Conservation (phyloP, 1,140 invertebrate species). For the Lethocerus indicus region DNA sequence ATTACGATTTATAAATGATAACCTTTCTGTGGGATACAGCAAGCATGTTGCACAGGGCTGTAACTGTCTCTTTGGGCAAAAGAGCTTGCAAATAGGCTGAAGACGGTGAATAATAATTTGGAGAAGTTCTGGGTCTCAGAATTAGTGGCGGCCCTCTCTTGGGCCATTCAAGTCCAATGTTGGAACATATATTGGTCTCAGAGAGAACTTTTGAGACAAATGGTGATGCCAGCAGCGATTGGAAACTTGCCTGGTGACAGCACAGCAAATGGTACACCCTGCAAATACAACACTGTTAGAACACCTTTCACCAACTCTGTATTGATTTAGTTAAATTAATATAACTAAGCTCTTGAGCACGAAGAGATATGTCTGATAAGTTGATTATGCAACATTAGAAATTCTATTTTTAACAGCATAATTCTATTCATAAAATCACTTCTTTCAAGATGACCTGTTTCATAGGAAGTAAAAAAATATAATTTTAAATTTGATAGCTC, state of each 20-base stretch:
- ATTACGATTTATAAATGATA: too few relatives aligned
- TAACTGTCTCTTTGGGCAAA: constrained; percentile 34
- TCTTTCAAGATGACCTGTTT: too few relatives aligned
- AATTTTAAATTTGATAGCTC: too few relatives aligned
- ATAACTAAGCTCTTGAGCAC: too few relatives aligned
- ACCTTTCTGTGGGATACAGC: constrained; percentile 45
- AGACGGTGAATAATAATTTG: background rate
- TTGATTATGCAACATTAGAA: too few relatives aligned
- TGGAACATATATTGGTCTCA: constrained; percentile 33
- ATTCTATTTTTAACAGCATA: too few relatives aligned
- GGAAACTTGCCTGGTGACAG: constrained; percentile 36
- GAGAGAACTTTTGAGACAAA: constrained; percentile 35
- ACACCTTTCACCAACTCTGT: background rate
- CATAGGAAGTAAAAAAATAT: too few relatives aligned
- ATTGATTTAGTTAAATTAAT: too few relatives aligned
- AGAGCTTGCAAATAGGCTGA: constrained; percentile 12
- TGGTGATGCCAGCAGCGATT: constrained; percentile 31
- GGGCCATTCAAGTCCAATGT: constrained; percentile 30
- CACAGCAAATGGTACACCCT: constrained; percentile 46
- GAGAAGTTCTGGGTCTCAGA: background rate
- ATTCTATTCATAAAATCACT: too few relatives aligned
- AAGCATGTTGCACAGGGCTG: constrained; percentile 56
- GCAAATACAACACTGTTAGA: constrained; percentile 29
- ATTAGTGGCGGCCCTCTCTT: background rate
- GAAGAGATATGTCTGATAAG: too few relatives aligned